Evolutionary conservation across 2,888 invertebrate species (phyloP).

Genomic region (Platycheirus albimanus): DNA sequence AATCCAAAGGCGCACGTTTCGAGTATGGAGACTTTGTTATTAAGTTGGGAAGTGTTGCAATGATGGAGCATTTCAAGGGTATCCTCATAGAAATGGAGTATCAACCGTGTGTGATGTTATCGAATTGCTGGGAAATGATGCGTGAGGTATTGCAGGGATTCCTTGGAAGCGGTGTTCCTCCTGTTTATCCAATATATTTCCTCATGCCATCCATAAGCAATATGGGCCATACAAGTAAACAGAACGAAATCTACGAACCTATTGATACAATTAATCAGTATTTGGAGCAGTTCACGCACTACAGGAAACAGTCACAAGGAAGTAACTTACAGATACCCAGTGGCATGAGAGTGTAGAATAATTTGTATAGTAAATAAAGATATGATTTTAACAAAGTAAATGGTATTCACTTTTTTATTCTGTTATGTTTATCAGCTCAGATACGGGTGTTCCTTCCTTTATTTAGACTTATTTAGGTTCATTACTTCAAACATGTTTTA

Average conservation of each 20-base stretch:
- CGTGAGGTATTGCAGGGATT: conserved; percentile 96
- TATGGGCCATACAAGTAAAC: conserved; percentile 80
- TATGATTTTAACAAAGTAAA: not conserved
- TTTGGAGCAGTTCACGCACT: conserved; percentile 95
- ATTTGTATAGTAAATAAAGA: conserved; percentile 47
- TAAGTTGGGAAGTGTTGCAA: conserved; percentile 95
- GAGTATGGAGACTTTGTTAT: conserved; percentile 96
- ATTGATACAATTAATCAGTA: conserved; percentile 97
- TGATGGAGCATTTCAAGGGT: conserved; percentile 96
- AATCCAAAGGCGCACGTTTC: conserved; percentile 93
- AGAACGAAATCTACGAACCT: conserved; percentile 89
- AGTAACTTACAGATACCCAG: conserved; percentile 73
- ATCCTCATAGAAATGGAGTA: conserved; percentile 97
- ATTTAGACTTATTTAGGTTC: no score
- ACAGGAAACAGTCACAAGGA: conserved; percentile 88
- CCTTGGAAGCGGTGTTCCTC: conserved; percentile 89
- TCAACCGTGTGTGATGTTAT: conserved; percentile 93
- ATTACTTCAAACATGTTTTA: no score
- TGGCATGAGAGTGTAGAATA: conserved; percentile 43
- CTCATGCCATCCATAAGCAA: conserved; percentile 79
- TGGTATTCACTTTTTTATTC: not conserved
- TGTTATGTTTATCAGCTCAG: not conserved
- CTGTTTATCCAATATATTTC: conserved; percentile 88
- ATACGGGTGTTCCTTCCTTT: no score
- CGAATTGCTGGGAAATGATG: conserved; percentile 95